These are phyloP conservation scores for Volucella bombylans DNA, from an alignment of 2,888 invertebrate species.

Conservation along the genomic window DNA sequence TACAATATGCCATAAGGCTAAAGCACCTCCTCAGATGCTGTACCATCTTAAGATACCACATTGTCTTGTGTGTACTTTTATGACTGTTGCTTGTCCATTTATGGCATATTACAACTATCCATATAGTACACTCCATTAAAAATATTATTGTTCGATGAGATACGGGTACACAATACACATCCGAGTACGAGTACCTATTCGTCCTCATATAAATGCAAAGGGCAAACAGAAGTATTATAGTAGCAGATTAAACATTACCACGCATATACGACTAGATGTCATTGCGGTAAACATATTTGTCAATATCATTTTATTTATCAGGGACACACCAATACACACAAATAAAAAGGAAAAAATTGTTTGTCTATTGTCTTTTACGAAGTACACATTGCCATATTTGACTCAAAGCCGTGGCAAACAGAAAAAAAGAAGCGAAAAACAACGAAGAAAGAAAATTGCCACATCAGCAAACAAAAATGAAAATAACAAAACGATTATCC, in stretches of 20 bases:
- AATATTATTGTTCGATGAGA: too few relatives aligned
- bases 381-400: not conserved
- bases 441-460: slow-evolving; percentile 51
- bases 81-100: too few relatives aligned
- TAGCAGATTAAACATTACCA: slow-evolving; percentile 9
- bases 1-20: too few relatives aligned
- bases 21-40: too few relatives aligned
- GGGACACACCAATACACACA: too few relatives aligned
- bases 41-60: too few relatives aligned
- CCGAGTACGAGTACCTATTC: too few relatives aligned
- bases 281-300: slow-evolving; percentile 18
- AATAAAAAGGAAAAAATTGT: slow-evolving; percentile 8
- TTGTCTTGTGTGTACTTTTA: too few relatives aligned
- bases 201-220: too few relatives aligned
- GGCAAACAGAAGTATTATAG: not conserved
- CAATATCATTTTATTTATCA: not conserved
- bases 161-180: too few relatives aligned
- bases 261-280: not conserved
- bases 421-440: slow-evolving; percentile 17
- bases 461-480: slow-evolving; percentile 68
- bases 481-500: slow-evolving; percentile 73
- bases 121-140: too few relatives aligned
- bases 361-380: slow-evolving; percentile 13
- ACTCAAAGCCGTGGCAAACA: slow-evolving; percentile 30
- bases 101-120: too few relatives aligned